Base-by-base conservation (phyloP, 2,797 vertebrate genomes). In the Malacoraja senta region DNA sequence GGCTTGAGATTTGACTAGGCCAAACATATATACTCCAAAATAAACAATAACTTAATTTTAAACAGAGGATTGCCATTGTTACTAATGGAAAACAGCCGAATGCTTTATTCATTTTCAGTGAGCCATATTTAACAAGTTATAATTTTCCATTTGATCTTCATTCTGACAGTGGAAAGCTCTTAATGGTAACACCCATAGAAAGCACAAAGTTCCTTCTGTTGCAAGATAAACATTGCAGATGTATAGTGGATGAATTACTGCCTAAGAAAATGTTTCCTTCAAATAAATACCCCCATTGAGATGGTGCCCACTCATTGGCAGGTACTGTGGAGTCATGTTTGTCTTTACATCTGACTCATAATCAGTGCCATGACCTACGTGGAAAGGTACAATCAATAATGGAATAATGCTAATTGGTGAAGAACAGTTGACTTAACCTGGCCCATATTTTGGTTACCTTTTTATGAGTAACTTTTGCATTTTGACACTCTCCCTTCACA, bases 231-330 rank as follows among this genome's bases (percentile, higher is more conserved):
- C 90, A 74, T 24, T 74, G 90, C 17, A 12, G 68, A 91, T 91
- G 90, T 74, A 72, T 29, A 15, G 68, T 74, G 68, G 24, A 91
- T 91, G 72, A 92, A 92, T 76, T 53, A 53, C 68, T 92, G 90
- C 90, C 90, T 76, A 76, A 92, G 90, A 44, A 92, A 53, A 92
- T 92, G 71, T 76, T 92, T 92, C 71, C 38, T 92, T 72, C 68
- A 91, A 53, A 92, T 53, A 92, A 92, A 92, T 92, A 74, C 72
- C 90, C 24, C 71, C 68, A 76, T 92, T 92, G 68, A 92, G 72
- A 74, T 74, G 90, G 72, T 76, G 72, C 90, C 72, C 71, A 76
- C 63, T 88, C 84, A 68, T 65, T 88, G 84, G 84, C 84, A 88
- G 32, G 84, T 35, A 68, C 90, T 76, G 68, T 76, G 53, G 29